Base-by-base conservation (phyloP, 2,888 invertebrate species). In the Sphinx pinastri region DNA sequence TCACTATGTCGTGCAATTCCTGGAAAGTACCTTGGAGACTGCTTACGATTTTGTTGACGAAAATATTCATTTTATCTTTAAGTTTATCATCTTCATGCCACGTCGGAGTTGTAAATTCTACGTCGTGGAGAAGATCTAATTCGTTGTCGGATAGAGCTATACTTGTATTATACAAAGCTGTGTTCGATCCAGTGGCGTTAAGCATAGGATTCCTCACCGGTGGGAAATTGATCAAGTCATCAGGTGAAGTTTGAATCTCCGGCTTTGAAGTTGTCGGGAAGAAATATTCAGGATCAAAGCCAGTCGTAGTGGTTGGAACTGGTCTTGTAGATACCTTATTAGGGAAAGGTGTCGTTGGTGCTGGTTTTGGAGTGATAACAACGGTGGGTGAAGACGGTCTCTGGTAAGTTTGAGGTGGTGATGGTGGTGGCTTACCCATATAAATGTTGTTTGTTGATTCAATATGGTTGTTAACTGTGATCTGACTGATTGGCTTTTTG, bases 141-240 rank as follows among this genome's bases (percentile, higher is more conserved):
- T 94, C 95, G 66, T 94, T 94, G 1, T 95, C 94, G 6, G 94
- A 91, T 75, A 95, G 89, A 0, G 95, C 89, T n/a, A 94, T 85
- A 38, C 92, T 94, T 6, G 94, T 91, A 66, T 94, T 94, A 68
- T 85, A 95, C 0, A 92, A 76, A 0, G 89, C 91, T 11, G 94
- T 88, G 38, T 94, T 92, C 0, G 95, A 93, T 0, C 94, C 93
- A 0, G 97, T 96, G 78, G 96, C 95, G 74, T 97, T 97, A 0
- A 97, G 89, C 90, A 97, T 96, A 0, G 98, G 98, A 85, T 98
- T 97, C 66, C 98, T 95, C 0, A 97, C 98, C 0, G 98, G 98
- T 16, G 98, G 98, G 91, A 98, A 98, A 79, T 97, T 97, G 52
- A 96, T 96, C 31, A 96, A 89, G 73, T 97, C 96, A 79, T 97